Percentiles rank a stretch among this genome's conserved stretches.
Evolutionary conservation across 2,797 vertebrate species (phyloP).

Genomic region (Gastrophryne carolinensis): DNA sequence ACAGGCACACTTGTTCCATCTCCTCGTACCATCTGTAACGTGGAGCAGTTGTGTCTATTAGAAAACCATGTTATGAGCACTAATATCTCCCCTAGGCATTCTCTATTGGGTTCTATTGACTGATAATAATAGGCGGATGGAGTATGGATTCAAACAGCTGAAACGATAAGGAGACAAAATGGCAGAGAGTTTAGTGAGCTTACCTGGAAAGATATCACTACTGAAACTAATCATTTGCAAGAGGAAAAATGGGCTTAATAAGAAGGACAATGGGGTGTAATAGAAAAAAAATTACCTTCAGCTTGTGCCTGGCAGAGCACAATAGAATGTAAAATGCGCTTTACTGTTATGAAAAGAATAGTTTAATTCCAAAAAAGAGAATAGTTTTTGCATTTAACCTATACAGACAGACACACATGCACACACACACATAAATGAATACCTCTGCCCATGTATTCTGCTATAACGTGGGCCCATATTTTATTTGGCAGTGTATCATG

Average conservation of each 20-base stretch:
- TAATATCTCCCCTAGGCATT: conserved; percentile 1
- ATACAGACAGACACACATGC: neutral
- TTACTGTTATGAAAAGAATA: neutral
- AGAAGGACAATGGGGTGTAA: neutral
- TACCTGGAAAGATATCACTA: neutral
- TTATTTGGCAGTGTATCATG: too few relatives aligned
- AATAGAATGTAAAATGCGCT: neutral
- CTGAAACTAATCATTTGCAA: conserved; percentile 2
- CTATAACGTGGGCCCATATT: too few relatives aligned
- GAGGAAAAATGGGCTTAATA: neutral
- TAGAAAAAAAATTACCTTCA: neutral
- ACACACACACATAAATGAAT: neutral
- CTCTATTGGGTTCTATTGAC: conserved; percentile 3
- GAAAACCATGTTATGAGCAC: neutral
- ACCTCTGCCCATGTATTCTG: too few relatives aligned
- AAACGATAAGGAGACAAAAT: neutral
- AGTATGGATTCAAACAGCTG: conserved; percentile 6
- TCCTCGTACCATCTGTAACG: neutral
- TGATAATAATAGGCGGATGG: neutral
- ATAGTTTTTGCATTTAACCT: neutral
- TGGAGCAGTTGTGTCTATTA: neutral
- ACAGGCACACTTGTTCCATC: neutral
- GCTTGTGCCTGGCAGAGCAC: neutral
- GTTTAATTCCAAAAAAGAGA: neutral
- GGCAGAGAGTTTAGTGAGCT: neutral